Evolutionary conservation across 2,888 invertebrate species (phyloP).

Genomic region (Ametastegia equiseti): DNA sequence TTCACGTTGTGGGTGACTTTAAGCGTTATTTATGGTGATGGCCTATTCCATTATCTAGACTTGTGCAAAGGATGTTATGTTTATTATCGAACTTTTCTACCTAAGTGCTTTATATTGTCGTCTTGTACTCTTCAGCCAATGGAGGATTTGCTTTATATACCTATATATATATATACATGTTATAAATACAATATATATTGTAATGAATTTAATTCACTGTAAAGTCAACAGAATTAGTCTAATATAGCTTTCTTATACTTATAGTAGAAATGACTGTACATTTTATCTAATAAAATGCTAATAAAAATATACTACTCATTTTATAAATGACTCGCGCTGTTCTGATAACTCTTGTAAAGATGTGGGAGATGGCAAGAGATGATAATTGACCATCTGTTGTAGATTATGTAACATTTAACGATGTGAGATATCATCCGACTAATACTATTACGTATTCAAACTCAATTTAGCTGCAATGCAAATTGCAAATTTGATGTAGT

Average conservation of each 20-base stretch:
- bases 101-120: slow-evolving; percentile 53
- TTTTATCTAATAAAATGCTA: slow-evolving; percentile 73
- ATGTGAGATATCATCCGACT: too few species aligned
- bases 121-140: slow-evolving; percentile 70
- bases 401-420: too few species aligned
- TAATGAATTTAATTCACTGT: slow-evolving; percentile 71
- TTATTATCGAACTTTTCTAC: slow-evolving; percentile 49
- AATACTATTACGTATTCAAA: too few species aligned
- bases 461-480: too few species aligned
- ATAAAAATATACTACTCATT: slow-evolving; percentile 57
- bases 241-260: slow-evolving; percentile 72
- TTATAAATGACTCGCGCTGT: not conserved
- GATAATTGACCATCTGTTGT: too few species aligned
- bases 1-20: slow-evolving; percentile 25
- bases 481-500: too few species aligned
- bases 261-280: slow-evolving; percentile 73
- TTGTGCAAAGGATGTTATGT: slow-evolving; percentile 12
- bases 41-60: slow-evolving; percentile 67
- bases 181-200: slow-evolving; percentile 57
- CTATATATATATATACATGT: slow-evolving; percentile 58
- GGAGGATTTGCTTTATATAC: slow-evolving; percentile 72
- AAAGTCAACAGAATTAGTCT: slow-evolving; percentile 74
- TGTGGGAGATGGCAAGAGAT: too few species aligned
- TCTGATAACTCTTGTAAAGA: too few species aligned
- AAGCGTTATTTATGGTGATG: slow-evolving; percentile 66